These are phyloP conservation scores for Cuniculus paca DNA, from an alignment of 2,797 vertebrate genomes.

Conservation along the genomic window DNA sequence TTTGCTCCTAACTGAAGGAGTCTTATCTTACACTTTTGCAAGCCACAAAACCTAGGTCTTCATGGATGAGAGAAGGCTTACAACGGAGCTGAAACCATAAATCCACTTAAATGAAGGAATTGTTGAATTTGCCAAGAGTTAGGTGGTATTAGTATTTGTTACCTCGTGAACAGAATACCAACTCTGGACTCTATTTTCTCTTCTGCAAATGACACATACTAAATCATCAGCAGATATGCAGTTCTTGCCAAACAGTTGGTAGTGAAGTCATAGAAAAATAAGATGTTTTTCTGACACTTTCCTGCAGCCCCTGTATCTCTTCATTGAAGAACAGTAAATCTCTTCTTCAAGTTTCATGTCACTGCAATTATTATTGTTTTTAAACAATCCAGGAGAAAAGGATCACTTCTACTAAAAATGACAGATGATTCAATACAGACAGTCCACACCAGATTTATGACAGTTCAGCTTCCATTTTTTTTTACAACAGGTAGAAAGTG, in stretches of 20 bases:
- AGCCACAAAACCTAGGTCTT: not conserved
- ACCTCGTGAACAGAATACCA: not conserved
- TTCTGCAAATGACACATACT: not conserved
- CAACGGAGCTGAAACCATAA: not conserved
- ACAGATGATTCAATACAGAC: not conserved
- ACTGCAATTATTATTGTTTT: not conserved
- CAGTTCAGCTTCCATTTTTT: not conserved
- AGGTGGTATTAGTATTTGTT: not conserved
- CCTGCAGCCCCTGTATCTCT: not conserved
- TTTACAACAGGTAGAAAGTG: not conserved
- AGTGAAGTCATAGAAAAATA: not conserved
- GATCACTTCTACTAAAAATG: not conserved
- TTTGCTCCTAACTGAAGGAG: not conserved
- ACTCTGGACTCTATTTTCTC: not conserved
- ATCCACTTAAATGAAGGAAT: not conserved
- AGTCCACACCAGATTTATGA: not conserved
- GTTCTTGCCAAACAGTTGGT: not conserved
- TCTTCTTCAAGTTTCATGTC: not conserved
- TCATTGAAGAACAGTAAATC: not conserved
- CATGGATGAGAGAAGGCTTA: not conserved
- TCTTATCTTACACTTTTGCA: not conserved
- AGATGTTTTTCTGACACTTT: not conserved
- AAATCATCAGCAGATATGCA: not conserved
- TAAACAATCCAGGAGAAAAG: not conserved
- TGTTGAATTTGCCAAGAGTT: not conserved